Conservation (phyloP, 2,113 vertebrate species). For the Periophthalmodon schlosseri region DNA sequence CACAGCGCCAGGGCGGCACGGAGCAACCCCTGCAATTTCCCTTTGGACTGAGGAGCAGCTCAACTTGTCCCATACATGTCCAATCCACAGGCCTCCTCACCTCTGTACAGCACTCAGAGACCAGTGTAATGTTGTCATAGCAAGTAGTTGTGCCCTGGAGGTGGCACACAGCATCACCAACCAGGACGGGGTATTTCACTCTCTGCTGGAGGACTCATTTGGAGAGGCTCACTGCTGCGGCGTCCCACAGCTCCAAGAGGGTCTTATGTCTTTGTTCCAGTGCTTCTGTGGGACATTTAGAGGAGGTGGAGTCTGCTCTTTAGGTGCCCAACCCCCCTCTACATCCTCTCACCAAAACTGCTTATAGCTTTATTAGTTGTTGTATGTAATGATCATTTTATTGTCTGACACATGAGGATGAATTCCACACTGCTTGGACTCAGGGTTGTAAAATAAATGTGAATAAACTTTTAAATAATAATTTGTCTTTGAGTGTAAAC, state of each 20-base stretch:
- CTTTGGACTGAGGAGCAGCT: conserved; percentile 67
- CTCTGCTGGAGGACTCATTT: conserved; percentile 35
- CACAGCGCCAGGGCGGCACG: conserved; percentile 64
- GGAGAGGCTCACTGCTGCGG: conserved; percentile 44
- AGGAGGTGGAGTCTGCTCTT: conserved; percentile 45
- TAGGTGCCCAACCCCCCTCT: conserved; percentile 44
- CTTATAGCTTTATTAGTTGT: not conserved
- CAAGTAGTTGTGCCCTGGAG: conserved; percentile 16
- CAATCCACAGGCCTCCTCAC: conserved; percentile 14
- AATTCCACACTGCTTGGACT: not conserved
- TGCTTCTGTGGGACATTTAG: conserved; percentile 40
- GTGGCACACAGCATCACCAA: conserved; percentile 38
- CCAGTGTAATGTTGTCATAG: conserved; percentile 25
- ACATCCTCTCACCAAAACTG: conserved; percentile 31
- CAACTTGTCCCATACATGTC: not conserved
- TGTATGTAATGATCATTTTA: not conserved
- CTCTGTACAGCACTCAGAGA: conserved; percentile 21
- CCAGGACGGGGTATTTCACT: conserved; percentile 30
- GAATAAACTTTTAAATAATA: not conserved
- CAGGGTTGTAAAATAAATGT: not conserved
- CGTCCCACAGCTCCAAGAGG: conserved; percentile 35
- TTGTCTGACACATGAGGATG: not conserved
- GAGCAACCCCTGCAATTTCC: conserved; percentile 80
- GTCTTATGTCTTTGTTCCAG: conserved; percentile 41
- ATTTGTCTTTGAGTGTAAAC: not conserved